Conservation (phyloP, 2,888 invertebrate species). For the Beris chalybata region DNA sequence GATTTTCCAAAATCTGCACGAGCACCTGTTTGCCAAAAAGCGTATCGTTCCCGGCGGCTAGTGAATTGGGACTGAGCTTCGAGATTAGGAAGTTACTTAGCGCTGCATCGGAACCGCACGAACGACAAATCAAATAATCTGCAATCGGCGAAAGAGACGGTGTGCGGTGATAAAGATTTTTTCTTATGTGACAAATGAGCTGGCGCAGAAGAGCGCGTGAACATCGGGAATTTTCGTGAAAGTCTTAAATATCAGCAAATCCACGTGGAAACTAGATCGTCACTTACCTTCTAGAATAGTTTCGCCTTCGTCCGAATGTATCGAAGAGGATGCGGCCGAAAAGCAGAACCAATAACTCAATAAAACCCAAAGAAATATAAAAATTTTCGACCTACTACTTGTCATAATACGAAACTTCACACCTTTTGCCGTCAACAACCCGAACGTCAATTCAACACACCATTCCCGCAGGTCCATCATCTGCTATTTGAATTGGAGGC, state of each 20-base stretch:
- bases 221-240: constrained; percentile 10
- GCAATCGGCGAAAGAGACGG: constrained; percentile 31
- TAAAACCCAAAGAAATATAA: constrained; percentile 22
- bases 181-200: neutral
- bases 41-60: constrained; percentile 57
- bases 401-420: constrained; percentile 32
- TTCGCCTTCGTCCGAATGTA: constrained; percentile 11
- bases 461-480: no score
- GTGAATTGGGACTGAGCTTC: constrained; percentile 59
- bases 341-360: constrained; percentile 2
- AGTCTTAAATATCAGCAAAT: neutral
- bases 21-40: constrained; percentile 61
- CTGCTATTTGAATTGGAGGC: no score
- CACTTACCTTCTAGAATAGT: constrained; percentile 27
- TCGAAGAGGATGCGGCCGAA: neutral
- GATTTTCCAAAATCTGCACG: constrained; percentile 62
- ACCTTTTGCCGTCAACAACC: constrained; percentile 12
- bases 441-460: constrained; percentile 11
- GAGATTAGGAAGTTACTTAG: constrained; percentile 60
- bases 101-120: constrained; percentile 63
- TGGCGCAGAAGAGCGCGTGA: constrained; percentile 10
- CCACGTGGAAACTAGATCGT: neutral
- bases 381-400: constrained; percentile 16
- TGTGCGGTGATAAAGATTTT: neutral
- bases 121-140: constrained; percentile 63